Percentiles rank a stretch among this genome's conserved stretches.
phyloP scores from a whole-genome alignment of 2,113 vertebrate species.

The Argyrosomus japonicus region DNA sequence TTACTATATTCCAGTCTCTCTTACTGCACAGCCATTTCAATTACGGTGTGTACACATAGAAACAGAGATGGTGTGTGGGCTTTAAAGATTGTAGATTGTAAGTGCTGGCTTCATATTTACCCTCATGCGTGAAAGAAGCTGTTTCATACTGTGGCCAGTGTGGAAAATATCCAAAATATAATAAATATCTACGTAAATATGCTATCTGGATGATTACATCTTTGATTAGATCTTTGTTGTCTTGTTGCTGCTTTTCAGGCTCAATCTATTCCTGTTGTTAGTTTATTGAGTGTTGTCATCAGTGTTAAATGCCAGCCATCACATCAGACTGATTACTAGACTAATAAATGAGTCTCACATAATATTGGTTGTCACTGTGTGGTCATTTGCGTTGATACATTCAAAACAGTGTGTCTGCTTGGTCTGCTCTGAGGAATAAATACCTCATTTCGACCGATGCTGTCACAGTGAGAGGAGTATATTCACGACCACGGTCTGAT shows the following conservation, averaged over 20 bases:
- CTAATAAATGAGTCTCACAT: constrained; percentile 42
- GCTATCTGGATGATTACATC: neutral
- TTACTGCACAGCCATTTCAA: neutral
- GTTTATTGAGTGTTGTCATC: constrained; percentile 36
- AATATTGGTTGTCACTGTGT: neutral
- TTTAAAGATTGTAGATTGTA: neutral
- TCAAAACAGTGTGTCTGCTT: constrained; percentile 2
- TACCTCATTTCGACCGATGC: neutral
- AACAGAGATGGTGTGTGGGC: neutral
- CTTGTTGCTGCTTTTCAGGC: constrained; percentile 5
- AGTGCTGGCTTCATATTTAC: neutral
- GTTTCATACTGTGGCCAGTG: too few relatives aligned
- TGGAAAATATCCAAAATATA: neutral
- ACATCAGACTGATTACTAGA: constrained; percentile 36
- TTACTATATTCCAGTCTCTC: neutral
- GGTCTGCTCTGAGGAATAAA: constrained; percentile 6
- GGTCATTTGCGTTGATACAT: constrained; percentile 26
- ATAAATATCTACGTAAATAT: neutral
- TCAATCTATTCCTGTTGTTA: constrained; percentile 19
- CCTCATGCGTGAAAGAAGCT: neutral
- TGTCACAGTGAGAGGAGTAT: neutral
- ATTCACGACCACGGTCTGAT: neutral
- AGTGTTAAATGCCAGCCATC: constrained; percentile 48
- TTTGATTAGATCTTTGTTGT: neutral
- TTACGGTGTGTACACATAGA: neutral